phyloP scores from a whole-genome alignment of 2,888 invertebrate genomes.

The Cephus pulcher region DNA sequence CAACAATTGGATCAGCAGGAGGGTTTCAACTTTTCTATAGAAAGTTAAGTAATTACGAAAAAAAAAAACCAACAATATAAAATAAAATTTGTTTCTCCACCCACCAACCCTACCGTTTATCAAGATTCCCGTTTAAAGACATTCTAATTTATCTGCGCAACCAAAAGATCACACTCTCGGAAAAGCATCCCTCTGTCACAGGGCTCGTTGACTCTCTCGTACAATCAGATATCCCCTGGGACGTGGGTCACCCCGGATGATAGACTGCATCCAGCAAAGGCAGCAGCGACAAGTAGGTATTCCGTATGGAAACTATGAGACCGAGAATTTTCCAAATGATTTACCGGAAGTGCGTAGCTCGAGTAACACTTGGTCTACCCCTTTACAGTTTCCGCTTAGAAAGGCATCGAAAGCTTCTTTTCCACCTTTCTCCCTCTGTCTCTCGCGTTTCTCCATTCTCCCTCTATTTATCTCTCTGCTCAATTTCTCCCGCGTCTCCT shows the following conservation, averaged over 20 bases:
- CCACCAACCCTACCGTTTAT: not conserved
- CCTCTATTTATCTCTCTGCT: conserved; percentile 6
- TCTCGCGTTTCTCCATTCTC: conserved; percentile 21
- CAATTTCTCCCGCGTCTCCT: conserved; percentile 20
- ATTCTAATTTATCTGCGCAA: not conserved
- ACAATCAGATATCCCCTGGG: not conserved
- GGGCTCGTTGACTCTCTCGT: not conserved
- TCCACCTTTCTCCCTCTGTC: conserved; percentile 16
- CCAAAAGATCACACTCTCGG: not conserved
- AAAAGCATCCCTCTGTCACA: not conserved
- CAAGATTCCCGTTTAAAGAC: not conserved
- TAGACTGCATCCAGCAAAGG: not conserved
- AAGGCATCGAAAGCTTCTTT: not conserved
- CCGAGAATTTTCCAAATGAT: conserved; percentile 47
- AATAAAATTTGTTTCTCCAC: not conserved
- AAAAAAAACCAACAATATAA: not conserved
- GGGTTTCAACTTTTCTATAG: not conserved
- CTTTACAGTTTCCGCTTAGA: not conserved
- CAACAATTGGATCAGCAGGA: not conserved
- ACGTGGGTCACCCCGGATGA: not conserved
- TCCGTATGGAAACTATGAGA: not conserved
- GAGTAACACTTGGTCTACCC: conserved; percentile 29
- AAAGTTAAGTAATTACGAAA: not conserved
- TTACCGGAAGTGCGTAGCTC: conserved; percentile 43
- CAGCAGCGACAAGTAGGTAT: not conserved